These are phyloP conservation scores for Podarcis lilfordi DNA, from an alignment of 2,797 vertebrate species.

Conservation along the genomic window DNA sequence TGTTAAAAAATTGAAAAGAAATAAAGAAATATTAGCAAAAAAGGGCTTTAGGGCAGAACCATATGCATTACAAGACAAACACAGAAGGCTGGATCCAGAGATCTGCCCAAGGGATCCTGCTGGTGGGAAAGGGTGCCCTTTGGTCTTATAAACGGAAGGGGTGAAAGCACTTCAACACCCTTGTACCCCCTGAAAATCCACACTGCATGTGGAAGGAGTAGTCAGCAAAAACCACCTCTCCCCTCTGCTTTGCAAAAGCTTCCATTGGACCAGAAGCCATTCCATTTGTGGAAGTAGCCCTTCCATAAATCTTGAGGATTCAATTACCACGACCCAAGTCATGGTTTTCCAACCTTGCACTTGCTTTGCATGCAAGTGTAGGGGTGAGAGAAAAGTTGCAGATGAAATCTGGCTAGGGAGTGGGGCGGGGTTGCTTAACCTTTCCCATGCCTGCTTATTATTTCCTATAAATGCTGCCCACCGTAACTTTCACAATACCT, in stretches of 20 bases:
- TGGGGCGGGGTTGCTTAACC: too few relatives aligned
- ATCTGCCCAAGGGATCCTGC: neutral
- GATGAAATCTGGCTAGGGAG: neutral
- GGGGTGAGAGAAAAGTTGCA: neutral
- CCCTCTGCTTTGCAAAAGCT: neutral
- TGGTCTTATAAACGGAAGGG: neutral
- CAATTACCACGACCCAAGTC: too few relatives aligned
- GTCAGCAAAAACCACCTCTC: neutral
- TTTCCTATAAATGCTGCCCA: too few relatives aligned
- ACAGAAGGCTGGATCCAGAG: neutral
- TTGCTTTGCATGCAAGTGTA: neutral
- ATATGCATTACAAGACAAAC: neutral
- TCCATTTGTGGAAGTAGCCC: neutral
- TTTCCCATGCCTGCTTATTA: too few relatives aligned
- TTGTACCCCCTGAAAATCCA: neutral
- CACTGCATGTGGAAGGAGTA: neutral
- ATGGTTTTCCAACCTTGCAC: neutral
- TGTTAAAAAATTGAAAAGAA: too few relatives aligned
- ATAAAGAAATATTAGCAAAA: too few relatives aligned
- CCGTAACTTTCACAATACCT: neutral
- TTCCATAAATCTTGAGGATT: neutral
- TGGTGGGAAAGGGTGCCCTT: neutral
- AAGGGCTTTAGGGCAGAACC: too few relatives aligned
- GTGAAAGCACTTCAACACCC: neutral
- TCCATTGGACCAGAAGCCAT: neutral